A percentile compares a stretch with the other conserved stretches of the same genome.
Conservation (phyloP, 2,113 vertebrate species). For the Leuciscus idus region DNA sequence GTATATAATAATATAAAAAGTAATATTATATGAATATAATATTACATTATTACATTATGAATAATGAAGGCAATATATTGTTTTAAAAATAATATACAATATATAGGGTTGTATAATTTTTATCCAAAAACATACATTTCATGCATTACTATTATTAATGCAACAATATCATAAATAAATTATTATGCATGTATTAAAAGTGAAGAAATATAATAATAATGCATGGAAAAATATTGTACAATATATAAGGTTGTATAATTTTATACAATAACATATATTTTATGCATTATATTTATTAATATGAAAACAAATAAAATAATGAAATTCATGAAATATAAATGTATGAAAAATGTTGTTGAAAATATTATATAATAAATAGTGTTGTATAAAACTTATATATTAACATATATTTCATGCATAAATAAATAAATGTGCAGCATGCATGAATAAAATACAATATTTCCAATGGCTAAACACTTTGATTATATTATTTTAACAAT, state of each 20-base stretch:
- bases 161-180: background rate
- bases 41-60: too few species aligned
- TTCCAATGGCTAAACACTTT: too few species aligned
- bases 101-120: background rate
- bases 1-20: too few species aligned
- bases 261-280: too few species aligned
- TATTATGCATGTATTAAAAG: background rate
- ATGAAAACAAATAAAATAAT: too few species aligned
- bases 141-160: background rate
- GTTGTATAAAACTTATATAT: background rate
- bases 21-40: too few species aligned
- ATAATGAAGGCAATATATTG: background rate
- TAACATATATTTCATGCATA: too few species aligned
- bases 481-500: too few species aligned
- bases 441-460: background rate
- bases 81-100: background rate
- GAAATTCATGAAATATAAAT: background rate
- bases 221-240: background rate
- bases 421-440: background rate
- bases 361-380: background rate
- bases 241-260: too few species aligned
- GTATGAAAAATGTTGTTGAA: background rate
- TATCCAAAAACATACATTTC: background rate
- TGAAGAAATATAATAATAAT: background rate
- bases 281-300: too few species aligned